phyloP scores from a whole-genome alignment of 1,140 invertebrate species.

The Zaprionus gabonicus region DNA sequence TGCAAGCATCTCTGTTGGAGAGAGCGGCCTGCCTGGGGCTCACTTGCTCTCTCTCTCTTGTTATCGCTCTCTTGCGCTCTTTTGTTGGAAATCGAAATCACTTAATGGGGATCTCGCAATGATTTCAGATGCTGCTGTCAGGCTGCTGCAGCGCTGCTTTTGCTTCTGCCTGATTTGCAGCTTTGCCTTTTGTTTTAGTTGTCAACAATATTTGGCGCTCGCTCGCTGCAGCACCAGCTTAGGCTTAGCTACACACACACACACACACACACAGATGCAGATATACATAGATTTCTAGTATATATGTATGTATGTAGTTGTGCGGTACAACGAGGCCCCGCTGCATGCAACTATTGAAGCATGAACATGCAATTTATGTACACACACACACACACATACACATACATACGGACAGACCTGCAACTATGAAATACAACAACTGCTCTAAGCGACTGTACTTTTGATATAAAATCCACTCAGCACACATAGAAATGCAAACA shows the following conservation, averaged over 20 bases:
- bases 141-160: conserved; percentile 20
- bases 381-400: conserved; percentile 29
- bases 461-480: conserved; percentile 76
- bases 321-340: conserved; percentile 39
- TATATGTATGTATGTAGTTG: conserved; percentile 10
- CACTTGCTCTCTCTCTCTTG: conserved; percentile 4
- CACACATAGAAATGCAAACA: conserved; percentile 66
- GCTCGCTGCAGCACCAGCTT: conserved; percentile 57
- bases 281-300: not conserved
- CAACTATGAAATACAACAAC: conserved; percentile 76
- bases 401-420: conserved; percentile 37
- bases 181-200: conserved; percentile 65
- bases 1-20: not conserved
- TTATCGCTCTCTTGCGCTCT: conserved; percentile 20
- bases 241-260: conserved; percentile 48
- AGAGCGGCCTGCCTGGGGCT: conserved; percentile 25
- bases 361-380: conserved; percentile 82
- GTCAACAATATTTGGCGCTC: conserved; percentile 65
- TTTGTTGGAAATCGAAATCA: conserved; percentile 41
- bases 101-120: conserved; percentile 49
- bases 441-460: conserved; percentile 69
- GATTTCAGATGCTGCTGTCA: conserved; percentile 38
- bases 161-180: not conserved
- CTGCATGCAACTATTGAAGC: conserved; percentile 80
- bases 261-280: not conserved